Evolutionary conservation across 2,113 vertebrate species (phyloP).

Genomic region (Gobius niger): DNA sequence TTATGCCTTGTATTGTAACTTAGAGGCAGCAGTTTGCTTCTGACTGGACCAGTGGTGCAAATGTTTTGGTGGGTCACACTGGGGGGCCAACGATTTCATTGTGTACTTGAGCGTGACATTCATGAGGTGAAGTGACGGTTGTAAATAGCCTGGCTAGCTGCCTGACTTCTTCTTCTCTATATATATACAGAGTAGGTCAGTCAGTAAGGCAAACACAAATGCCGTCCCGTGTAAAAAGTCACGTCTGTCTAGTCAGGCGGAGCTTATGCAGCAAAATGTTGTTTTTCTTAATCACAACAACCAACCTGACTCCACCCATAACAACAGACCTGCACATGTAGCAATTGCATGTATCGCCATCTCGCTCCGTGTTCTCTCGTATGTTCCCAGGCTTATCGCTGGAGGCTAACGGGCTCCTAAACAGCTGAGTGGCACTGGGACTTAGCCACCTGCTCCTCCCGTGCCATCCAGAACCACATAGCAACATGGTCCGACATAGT

Average conservation of each 20-base stretch:
- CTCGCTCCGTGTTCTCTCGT: slow-evolving; percentile 44
- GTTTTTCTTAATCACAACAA: not conserved
- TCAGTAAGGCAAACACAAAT: too few species aligned
- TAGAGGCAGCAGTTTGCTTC: too few species aligned
- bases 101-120: too few species aligned
- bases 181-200: too few species aligned
- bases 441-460: slow-evolving; percentile 65
- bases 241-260: too few species aligned
- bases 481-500: slow-evolving; percentile 9
- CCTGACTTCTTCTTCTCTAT: too few species aligned
- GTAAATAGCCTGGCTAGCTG: too few species aligned
- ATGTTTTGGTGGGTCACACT: too few species aligned
- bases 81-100: too few species aligned
- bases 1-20: not conserved
- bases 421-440: slow-evolving; percentile 61
- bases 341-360: slow-evolving; percentile 28
- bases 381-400: slow-evolving; percentile 57
- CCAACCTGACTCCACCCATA: slow-evolving; percentile 3
- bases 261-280: not conserved
- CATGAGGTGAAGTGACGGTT: too few species aligned
- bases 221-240: too few species aligned
- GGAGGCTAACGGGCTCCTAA: slow-evolving; percentile 56
- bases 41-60: too few species aligned
- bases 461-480: slow-evolving; percentile 6
- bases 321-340: slow-evolving; percentile 7